Conservation (phyloP, 1,140 invertebrate species). For the Eumeta japonica region DNA sequence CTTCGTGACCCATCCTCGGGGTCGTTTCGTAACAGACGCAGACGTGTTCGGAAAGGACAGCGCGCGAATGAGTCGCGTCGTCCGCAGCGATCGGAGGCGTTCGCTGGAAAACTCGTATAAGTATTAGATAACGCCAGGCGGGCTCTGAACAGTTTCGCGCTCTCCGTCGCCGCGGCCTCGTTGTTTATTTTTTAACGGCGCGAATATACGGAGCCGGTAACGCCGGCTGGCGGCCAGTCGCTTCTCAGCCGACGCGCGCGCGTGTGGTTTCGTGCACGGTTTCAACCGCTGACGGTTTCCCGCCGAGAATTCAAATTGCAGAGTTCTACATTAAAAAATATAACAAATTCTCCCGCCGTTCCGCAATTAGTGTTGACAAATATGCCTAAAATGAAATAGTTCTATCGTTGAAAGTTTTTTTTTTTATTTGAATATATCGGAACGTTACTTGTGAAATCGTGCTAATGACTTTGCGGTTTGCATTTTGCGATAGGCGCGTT, state of each 20-base stretch:
- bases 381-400: conserved; percentile 54
- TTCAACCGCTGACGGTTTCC: too few relatives aligned
- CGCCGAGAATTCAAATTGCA: conserved; percentile 37
- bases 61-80: too few relatives aligned
- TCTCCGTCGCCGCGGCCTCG: conserved; percentile 43
- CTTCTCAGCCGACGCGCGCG: conserved; percentile 36
- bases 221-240: conserved; percentile 43
- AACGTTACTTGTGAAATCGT: conserved; percentile 37
- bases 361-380: conserved; percentile 18
- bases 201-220: conserved; percentile 46
- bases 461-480: conserved; percentile 29
- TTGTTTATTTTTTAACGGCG: conserved; percentile 50
- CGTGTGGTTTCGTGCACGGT: too few relatives aligned
- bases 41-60: too few relatives aligned
- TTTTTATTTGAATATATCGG: conserved; percentile 11
- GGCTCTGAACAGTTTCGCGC: conserved; percentile 35
- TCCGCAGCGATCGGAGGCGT: too few relatives aligned
- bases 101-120: too few relatives aligned
- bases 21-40: too few relatives aligned
- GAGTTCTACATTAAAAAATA: conserved; percentile 17
- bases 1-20: too few relatives aligned
- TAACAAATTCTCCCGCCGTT: conserved; percentile 20
- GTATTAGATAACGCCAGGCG: too few relatives aligned
- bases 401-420: conserved; percentile 7
- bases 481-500: conserved; percentile 23